These are phyloP conservation scores for Monopis laevigella DNA, from an alignment of 2,888 invertebrate genomes.

Conservation along the genomic window DNA sequence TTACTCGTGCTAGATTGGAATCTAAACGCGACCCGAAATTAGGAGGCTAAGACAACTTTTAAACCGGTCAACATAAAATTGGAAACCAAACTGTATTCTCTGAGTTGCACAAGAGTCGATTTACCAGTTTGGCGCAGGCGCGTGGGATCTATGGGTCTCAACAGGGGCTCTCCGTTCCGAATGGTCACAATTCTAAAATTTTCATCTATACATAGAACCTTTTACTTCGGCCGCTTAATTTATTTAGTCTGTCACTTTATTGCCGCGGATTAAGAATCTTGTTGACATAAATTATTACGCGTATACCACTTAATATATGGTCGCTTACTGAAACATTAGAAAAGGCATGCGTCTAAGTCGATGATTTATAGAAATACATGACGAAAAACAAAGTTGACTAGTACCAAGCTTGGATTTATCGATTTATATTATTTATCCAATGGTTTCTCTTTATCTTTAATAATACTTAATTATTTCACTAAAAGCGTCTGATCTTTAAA, in stretches of 20 bases:
- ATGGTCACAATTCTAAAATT: slow-evolving; percentile 20
- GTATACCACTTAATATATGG: slow-evolving; percentile 34
- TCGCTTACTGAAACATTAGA: slow-evolving; percentile 30
- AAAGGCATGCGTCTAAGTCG: slow-evolving; percentile 17
- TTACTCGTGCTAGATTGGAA: slow-evolving; percentile 23
- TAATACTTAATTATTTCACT: too few species aligned
- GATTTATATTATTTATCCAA: too few species aligned
- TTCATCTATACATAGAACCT: slow-evolving; percentile 30
- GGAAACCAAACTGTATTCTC: slow-evolving; percentile 62
- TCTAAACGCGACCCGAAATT: slow-evolving; percentile 66
- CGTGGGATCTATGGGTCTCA: slow-evolving; percentile 48
- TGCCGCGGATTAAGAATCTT: slow-evolving; percentile 51
- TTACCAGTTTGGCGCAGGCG: slow-evolving; percentile 54
- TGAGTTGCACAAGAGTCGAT: slow-evolving; percentile 57
- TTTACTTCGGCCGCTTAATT: slow-evolving; percentile 28
- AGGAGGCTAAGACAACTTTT: slow-evolving; percentile 62
- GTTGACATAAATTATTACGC: slow-evolving; percentile 51
- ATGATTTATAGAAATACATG: slow-evolving; percentile 17
- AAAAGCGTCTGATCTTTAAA: too few species aligned
- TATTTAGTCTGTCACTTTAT: slow-evolving; percentile 48
- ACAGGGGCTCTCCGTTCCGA: slow-evolving; percentile 19
- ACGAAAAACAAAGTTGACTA: slow-evolving; percentile 1
- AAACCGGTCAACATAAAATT: slow-evolving; percentile 68
- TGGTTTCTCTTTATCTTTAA: too few species aligned
- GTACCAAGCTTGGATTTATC: background rate